Percentiles rank a stretch among this genome's conserved stretches.
Conservation (phyloP, 2,888 invertebrate species). For the Tortricodes alternella region DNA sequence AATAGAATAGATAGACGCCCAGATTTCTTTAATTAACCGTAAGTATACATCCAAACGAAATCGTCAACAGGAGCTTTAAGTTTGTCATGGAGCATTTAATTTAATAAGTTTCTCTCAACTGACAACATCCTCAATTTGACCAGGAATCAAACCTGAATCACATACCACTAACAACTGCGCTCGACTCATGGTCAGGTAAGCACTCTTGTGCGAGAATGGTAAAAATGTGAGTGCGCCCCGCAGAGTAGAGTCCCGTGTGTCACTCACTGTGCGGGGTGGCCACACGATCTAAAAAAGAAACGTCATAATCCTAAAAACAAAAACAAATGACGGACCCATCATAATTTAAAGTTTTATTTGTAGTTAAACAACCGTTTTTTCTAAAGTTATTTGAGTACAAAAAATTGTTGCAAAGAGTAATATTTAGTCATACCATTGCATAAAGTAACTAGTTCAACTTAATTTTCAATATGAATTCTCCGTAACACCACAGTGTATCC, state of each 20-base stretch:
- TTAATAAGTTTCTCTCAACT: not conserved
- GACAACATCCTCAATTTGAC: not conserved
- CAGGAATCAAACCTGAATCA: constrained; percentile 42
- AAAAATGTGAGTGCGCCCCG: constrained; percentile 62
- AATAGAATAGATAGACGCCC: no score
- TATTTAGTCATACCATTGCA: not conserved
- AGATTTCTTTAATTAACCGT: no score
- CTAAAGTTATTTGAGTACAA: not conserved
- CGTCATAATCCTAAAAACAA: constrained; percentile 30
- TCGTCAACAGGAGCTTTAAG: not conserved
- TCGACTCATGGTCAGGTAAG: constrained; percentile 49
- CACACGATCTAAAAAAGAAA: constrained; percentile 31
- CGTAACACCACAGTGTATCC: constrained; percentile 2
- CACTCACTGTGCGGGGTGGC: constrained; percentile 56
- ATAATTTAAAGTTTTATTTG: constrained; percentile 19
- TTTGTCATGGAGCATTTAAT: no score
- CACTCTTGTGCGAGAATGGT: constrained; percentile 63
- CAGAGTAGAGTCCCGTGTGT: constrained; percentile 62
- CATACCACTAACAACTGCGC: not conserved
- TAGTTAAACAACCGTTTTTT: not conserved
- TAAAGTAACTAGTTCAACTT: not conserved
- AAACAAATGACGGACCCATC: constrained; percentile 24
- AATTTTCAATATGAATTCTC: not conserved
- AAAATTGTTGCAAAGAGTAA: not conserved
- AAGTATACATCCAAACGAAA: no score